Base-by-base conservation (phyloP, 2,113 vertebrate genomes). In the Phrynosoma blainvillii region DNA sequence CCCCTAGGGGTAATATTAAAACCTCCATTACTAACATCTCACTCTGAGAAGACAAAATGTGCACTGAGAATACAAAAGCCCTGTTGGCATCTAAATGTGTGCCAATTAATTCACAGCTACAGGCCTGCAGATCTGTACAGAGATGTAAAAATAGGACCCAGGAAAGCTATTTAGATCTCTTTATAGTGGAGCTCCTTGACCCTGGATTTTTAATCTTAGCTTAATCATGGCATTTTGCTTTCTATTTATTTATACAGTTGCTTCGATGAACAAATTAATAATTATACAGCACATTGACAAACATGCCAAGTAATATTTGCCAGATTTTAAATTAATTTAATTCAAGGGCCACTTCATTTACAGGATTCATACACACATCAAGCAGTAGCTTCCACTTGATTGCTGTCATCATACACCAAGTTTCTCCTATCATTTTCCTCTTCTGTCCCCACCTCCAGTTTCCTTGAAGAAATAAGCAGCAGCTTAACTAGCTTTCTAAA, bases 311-410 rank as follows among this genome's bases (percentile, higher is more conserved):
- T 96, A 97, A 97, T 97, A 97, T 97, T 97, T 97, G 97, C 95
- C 96, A 97, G 97, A 96, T 97, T 97, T 97, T 96, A 97, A 97
- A 97, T 97, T 97, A 97, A 97, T 97, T 97, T 97, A 97, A 97
- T 96, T 97, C 96, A 97, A 97, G 97, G 97, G 96, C 97, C 97
- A 97, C 96, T 97, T 97, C 96, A 97, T 97, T 97, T 97, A 94
- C 95, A 96, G 96, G 95, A 95, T 97, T 96, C 96, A 96, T 95
- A 96, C 91, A 94, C 95, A 96, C 93, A 95, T 96, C 95, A 96
- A 95, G 95, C 92, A 92, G 95, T 95, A 96, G 95, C 89, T 95
- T 96, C 95, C 93, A 92, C 95, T 96, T 97, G 93, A 94, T 96
- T 97, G 94, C 96, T 96, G 96, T 96, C 95, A 96, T 82, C 95